A percentile compares a stretch with the other conserved stretches of the same genome.
phyloP scores from a whole-genome alignment of 2,888 invertebrate species.

The Scaptomyza parva region DNA sequence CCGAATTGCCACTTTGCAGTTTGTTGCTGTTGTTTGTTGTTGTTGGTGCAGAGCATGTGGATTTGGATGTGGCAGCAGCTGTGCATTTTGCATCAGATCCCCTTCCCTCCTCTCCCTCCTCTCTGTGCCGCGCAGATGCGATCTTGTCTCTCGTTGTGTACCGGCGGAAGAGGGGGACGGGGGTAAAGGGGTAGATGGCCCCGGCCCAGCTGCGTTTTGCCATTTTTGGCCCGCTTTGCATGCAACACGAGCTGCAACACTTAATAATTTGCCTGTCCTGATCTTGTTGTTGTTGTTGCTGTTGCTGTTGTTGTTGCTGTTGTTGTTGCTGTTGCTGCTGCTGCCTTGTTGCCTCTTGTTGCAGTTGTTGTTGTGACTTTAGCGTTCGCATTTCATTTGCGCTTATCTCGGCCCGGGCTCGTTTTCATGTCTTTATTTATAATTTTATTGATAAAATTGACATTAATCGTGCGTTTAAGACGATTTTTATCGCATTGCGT shows the following conservation, averaged over 20 bases:
- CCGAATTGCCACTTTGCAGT: slow-evolving; percentile 70
- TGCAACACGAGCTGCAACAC: slow-evolving; percentile 77
- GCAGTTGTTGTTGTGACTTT: slow-evolving; percentile 62
- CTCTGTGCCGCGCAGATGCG: slow-evolving; percentile 11
- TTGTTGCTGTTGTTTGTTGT: slow-evolving; percentile 14
- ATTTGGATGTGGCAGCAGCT: slow-evolving; percentile 59
- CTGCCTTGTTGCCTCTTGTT: slow-evolving; percentile 22
- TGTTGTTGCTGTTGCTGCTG: slow-evolving; percentile 30
- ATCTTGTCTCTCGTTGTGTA: slow-evolving; percentile 17
- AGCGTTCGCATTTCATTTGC: slow-evolving; percentile 72
- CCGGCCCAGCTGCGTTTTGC: slow-evolving; percentile 60
- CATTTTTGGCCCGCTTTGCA: slow-evolving; percentile 33
- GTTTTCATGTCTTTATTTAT: slow-evolving; percentile 82
- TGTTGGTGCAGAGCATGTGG: slow-evolving; percentile 25
- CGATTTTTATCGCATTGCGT: slow-evolving; percentile 78
- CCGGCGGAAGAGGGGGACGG: neutral
- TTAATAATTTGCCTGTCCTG: slow-evolving; percentile 72
- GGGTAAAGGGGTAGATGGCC: neutral
- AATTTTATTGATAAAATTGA: slow-evolving; percentile 85
- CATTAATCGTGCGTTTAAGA: slow-evolving; percentile 79
- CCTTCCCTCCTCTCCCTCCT: neutral
- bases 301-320: slow-evolving; percentile 9
- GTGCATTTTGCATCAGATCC: slow-evolving; percentile 63
- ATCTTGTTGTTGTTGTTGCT: slow-evolving; percentile 49
- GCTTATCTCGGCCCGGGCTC: slow-evolving; percentile 76